These are phyloP conservation scores for Athripsodes cinereus DNA, from an alignment of 2,888 invertebrate species.

Conservation along the genomic window DNA sequence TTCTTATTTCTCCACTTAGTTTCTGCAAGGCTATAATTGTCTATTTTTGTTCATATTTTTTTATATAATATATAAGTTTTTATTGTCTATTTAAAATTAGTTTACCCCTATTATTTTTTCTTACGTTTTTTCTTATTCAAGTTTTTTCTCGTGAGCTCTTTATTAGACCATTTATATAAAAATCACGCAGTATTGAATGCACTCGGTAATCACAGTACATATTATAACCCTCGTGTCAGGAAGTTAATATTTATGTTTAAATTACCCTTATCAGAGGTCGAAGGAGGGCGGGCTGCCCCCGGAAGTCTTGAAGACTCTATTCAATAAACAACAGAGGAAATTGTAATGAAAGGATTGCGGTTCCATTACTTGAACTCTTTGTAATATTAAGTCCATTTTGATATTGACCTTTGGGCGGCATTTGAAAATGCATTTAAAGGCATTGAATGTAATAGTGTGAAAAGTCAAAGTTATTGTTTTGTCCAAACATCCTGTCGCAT, in stretches of 20 bases:
- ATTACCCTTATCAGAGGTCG: constrained; percentile 12
- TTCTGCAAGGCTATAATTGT: background rate
- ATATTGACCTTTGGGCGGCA: background rate
- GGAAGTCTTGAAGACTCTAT: constrained; percentile 19
- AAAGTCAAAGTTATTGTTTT: constrained; percentile 10
- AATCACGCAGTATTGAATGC: background rate
- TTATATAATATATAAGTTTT: background rate
- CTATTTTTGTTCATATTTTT: background rate
- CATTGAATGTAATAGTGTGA: constrained; percentile 8
- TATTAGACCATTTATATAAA: background rate
- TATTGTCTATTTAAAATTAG: background rate
- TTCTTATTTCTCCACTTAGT: background rate
- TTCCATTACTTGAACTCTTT: constrained; percentile 9
- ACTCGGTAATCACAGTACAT: constrained; percentile 3
- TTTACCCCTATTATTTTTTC: background rate
- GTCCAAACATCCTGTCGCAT: background rate
- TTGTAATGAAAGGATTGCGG: constrained; percentile 20
- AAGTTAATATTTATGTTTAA: constrained; percentile 18
- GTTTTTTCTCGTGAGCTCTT: background rate
- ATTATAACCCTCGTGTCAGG: constrained; percentile 14
- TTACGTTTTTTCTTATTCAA: background rate
- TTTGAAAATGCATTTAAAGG: background rate
- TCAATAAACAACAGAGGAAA: constrained; percentile 13
- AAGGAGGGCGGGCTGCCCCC: constrained; percentile 10
- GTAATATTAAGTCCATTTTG: background rate